Evolutionary conservation across 2,888 invertebrate species (phyloP).

Genomic region (Myathropa florea): DNA sequence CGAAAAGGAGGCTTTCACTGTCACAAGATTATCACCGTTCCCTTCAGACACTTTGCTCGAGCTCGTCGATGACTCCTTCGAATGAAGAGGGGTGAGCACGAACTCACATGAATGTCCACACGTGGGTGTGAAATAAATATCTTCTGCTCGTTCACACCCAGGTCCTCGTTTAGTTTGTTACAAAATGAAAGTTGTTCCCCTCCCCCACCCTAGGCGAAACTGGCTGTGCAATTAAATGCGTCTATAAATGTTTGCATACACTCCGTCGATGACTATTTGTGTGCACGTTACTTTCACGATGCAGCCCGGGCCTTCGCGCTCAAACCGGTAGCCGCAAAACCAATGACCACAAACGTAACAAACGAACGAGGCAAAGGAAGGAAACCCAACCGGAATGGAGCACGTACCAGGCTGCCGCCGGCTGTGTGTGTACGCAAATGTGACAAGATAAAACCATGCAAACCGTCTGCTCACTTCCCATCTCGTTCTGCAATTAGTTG

Average conservation of each 20-base stretch:
- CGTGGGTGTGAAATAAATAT: conserved; percentile 66
- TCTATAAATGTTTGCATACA: conserved; percentile 64
- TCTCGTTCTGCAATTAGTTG: background rate
- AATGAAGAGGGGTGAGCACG: background rate
- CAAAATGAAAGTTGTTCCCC: conserved; percentile 44
- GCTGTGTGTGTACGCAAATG: conserved; percentile 14
- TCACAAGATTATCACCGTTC: background rate
- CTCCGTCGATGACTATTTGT: background rate
- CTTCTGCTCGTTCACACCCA: conserved; percentile 33
- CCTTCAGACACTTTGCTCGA: background rate
- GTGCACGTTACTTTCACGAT: conserved; percentile 58
- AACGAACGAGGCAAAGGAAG: background rate
- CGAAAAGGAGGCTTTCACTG: conserved; percentile 45
- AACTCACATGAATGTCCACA: too few relatives aligned
- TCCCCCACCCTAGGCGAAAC: conserved; percentile 17
- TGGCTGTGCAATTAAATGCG: conserved; percentile 64
- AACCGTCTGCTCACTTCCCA: background rate
- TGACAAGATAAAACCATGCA: conserved; percentile 40
- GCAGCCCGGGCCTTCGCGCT: conserved; percentile 4
- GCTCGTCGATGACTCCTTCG: background rate
- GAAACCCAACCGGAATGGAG: conserved; percentile 15
- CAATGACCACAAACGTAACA: conserved; percentile 63
- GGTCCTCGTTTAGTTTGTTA: conserved; percentile 5
- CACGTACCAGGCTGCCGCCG: background rate
- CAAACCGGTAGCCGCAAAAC: conserved; percentile 57